These are phyloP conservation scores for Sphaeridia pumilis DNA, from an alignment of 2,888 invertebrate species.

Conservation along the genomic window DNA sequence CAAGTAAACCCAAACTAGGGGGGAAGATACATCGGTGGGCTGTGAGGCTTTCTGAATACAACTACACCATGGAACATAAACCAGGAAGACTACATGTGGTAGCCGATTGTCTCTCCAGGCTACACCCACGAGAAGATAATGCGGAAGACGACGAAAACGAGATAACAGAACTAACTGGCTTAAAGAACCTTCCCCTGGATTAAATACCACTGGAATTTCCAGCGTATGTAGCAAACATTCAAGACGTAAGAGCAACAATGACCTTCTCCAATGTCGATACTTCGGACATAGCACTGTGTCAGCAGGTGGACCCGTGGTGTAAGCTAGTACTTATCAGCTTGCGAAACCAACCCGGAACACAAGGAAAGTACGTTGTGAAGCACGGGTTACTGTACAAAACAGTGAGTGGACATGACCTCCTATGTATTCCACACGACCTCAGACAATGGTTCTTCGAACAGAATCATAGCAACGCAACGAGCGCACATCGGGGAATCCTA, in stretches of 20 bases:
- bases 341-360: not conserved
- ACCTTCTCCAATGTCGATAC: no score
- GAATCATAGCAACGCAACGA: not conserved
- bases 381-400: not conserved
- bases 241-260: no score
- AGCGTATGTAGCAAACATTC: not conserved
- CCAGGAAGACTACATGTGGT: not conserved
- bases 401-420: no score
- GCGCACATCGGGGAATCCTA: not conserved
- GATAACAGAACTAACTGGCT: no score
- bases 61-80: not conserved
- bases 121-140: no score
- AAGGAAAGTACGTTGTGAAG: not conserved
- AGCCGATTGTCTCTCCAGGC: not conserved
- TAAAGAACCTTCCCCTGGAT: not conserved
- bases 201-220: not conserved
- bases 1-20: not conserved
- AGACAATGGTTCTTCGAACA: no score
- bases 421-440: no score
- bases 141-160: not conserved
- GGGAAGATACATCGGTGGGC: not conserved
- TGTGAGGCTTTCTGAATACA: not conserved
- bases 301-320: not conserved
- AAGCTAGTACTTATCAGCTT: not conserved
- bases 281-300: not conserved